phyloP scores from a whole-genome alignment of 2,113 vertebrate genomes.

The Hyperoodon ampullatus region DNA sequence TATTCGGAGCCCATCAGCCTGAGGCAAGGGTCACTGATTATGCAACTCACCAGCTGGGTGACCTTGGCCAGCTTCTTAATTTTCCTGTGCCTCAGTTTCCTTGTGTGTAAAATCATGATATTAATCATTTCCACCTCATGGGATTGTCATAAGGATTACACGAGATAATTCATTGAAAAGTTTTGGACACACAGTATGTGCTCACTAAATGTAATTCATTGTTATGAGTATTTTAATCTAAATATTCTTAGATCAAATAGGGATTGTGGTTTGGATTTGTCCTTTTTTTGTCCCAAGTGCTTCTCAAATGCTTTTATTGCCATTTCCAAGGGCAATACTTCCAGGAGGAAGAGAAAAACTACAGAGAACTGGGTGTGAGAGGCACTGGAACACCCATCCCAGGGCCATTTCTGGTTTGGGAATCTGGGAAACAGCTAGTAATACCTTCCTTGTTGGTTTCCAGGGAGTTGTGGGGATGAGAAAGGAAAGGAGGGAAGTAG shows the following conservation, averaged over 20 bases:
- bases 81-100: background rate
- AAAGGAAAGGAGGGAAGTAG: background rate
- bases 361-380: background rate
- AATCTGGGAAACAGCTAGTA: background rate
- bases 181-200: background rate
- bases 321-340: background rate
- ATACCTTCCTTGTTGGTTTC: background rate
- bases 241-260: background rate
- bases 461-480: background rate
- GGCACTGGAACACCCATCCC: background rate
- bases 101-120: background rate
- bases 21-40: background rate
- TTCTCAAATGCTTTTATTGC: background rate
- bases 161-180: background rate
- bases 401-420: background rate
- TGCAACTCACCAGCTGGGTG: background rate
- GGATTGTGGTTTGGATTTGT: background rate
- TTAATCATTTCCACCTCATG: background rate
- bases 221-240: background rate
- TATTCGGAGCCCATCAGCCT: background rate
- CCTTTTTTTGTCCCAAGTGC: background rate
- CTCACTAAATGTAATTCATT: background rate
- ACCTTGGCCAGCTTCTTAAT: background rate
- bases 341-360: background rate
- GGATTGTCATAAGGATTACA: background rate